These are phyloP conservation scores for Dryas iulia DNA, from an alignment of 1,140 invertebrate species.

Conservation along the genomic window DNA sequence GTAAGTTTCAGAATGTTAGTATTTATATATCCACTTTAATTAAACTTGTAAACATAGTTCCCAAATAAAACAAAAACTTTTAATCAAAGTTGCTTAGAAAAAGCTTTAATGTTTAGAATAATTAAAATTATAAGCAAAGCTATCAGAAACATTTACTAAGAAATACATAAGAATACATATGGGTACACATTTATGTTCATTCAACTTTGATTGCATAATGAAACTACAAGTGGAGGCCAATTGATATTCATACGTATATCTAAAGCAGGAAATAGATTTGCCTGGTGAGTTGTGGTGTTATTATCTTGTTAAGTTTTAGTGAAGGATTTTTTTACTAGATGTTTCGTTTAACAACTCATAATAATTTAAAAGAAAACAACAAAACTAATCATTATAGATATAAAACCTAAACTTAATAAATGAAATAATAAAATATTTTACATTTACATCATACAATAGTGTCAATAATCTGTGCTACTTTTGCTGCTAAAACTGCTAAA, in stretches of 20 bases:
- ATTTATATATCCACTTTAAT: too few species aligned
- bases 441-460: neutral
- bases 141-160: neutral
- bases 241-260: neutral
- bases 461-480: too few species aligned
- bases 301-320: neutral
- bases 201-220: slow-evolving; percentile 2
- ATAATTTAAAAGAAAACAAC: neutral
- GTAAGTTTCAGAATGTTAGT: too few species aligned
- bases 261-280: slow-evolving; percentile 1
- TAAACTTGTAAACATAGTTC: too few species aligned
- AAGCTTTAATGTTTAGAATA: too few species aligned
- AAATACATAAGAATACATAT: neutral
- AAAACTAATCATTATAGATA: neutral
- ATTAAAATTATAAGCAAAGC: neutral
- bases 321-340: neutral
- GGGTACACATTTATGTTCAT: neutral
- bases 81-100: neutral
- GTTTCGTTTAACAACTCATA: neutral
- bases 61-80: too few species aligned
- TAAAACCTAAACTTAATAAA: neutral
- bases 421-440: neutral
- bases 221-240: neutral
- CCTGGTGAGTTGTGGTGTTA: neutral
- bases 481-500: too few species aligned